These are phyloP conservation scores for Phalanger gymnotis DNA, from an alignment of 2,797 vertebrate genomes.

Conservation along the genomic window DNA sequence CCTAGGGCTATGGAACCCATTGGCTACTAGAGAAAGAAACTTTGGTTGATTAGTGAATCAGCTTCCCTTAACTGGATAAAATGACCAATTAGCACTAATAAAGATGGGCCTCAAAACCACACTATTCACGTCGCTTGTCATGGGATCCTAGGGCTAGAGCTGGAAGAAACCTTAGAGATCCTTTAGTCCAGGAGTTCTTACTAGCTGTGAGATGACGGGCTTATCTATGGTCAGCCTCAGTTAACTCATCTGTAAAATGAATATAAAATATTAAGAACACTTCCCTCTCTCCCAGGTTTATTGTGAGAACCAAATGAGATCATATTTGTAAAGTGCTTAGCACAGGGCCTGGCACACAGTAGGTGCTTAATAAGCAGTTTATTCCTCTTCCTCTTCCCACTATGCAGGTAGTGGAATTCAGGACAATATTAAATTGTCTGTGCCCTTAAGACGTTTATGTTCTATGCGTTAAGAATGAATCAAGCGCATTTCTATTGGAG, in stretches of 20 bases:
- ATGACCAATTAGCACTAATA: background rate
- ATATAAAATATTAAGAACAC: background rate
- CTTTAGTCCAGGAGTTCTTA: background rate
- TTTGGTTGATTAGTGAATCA: background rate
- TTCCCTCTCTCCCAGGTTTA: background rate
- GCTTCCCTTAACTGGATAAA: background rate
- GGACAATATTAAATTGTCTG: background rate
- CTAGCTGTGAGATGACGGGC: background rate
- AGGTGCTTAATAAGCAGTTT: background rate
- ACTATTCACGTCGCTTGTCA: background rate
- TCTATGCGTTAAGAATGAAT: background rate
- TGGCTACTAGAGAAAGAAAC: background rate
- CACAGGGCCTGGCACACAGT: background rate
- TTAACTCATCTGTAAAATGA: background rate
- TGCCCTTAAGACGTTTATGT: background rate
- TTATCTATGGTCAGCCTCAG: background rate
- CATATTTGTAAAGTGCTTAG: background rate
- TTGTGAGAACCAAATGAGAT: background rate
- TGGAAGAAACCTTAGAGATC: background rate
- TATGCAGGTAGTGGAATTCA: background rate
- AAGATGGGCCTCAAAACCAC: background rate
- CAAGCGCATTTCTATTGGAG: background rate
- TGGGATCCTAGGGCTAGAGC: background rate
- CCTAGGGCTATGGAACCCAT: background rate
- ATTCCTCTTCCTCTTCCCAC: background rate